Evolutionary conservation across 2,888 invertebrate genomes (phyloP).

Genomic region (Drosophila peninsularis): DNA sequence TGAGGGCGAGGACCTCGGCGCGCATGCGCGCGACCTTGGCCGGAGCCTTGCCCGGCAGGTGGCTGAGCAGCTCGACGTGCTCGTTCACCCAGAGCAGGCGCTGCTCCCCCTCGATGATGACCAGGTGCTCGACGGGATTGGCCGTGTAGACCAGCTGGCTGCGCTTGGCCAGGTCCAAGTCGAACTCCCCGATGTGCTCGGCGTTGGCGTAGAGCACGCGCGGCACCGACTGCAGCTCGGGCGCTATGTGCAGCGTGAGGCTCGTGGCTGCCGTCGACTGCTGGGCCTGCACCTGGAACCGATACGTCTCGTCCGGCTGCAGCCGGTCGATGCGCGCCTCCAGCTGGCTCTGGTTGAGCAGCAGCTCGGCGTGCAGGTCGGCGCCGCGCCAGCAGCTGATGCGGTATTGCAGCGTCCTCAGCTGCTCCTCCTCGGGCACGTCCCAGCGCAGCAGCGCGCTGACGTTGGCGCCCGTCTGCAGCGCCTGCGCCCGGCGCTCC

Average conservation of each 20-base stretch:
- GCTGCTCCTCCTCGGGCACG: constrained; percentile 86
- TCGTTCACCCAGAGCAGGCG: constrained; percentile 92
- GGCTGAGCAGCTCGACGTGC: constrained; percentile 83
- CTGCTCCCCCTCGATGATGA: constrained; percentile 88
- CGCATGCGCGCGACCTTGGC: constrained; percentile 87
- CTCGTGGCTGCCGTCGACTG: constrained; percentile 87
- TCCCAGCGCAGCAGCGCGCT: constrained; percentile 92
- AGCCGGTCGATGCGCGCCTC: constrained; percentile 87
- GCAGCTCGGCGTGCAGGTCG: constrained; percentile 61
- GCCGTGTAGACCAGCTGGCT: constrained; percentile 88
- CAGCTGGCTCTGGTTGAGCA: constrained; percentile 69
- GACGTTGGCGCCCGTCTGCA: constrained; percentile 77
- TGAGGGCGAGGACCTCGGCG: constrained; percentile 88
- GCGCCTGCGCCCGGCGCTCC: constrained; percentile 85
- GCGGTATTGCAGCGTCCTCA: constrained; percentile 86
- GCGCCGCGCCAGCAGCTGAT: constrained; percentile 87
- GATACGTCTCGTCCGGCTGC: constrained; percentile 88
- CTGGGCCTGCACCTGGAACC: constrained; percentile 90
- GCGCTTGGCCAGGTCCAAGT: constrained; percentile 89
- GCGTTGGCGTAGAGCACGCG: constrained; percentile 90
- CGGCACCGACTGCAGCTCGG: constrained; percentile 92
- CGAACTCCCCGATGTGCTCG: constrained; percentile 90
- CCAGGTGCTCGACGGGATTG: constrained; percentile 88
- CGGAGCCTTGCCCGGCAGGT: constrained; percentile 75
- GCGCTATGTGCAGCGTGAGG: constrained; percentile 87